Evolutionary conservation across 2,797 vertebrate species (phyloP), one percentile per base, ranked within the genome.

Genomic region (Muscicapa striata): DNA sequence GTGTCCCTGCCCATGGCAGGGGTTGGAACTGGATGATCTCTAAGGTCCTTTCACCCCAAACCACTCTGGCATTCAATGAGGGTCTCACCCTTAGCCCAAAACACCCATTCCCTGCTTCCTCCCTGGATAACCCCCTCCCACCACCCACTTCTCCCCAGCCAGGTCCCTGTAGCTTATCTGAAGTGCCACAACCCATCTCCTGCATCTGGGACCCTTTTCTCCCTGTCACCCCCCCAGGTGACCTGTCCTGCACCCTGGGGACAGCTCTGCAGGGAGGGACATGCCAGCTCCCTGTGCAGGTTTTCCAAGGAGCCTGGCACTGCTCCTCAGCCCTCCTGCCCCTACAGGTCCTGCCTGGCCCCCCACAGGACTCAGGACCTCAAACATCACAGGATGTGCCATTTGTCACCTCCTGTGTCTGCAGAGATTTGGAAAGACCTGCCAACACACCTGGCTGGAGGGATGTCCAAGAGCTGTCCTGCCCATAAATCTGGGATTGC

Each of bases 281-380:
- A 0, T 55, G 40, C 32, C 59, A 61, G 15, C 32, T 30, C 55
- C 40, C 66, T 17, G 36, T 17, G 43, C 57, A 36, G 5, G 0
- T 26, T 13, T 61, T 41, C 62, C 40, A 19, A 61, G 58, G 57
- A 80, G 61, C 30, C 67, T 51, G 75, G 41, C 51, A 38, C 59
- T 20, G 12, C 36, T 30, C 17, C 7, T 12, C 30, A 61, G 11
- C 36, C 36, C 40, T 87, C 16, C 55, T 54, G 22, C 27, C 43
- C 43, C 74, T 26, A 3, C 24, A 49, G 10, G 13, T 41, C 61
- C 68, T 75, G 16, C 70, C 66, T 70, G 68, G 43, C 32, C 40
- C 64, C 73, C 43, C 29, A 23, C 57, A 46, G 84, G 64, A 80
- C 27, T 19, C 59, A 69, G 52, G 59, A 66, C 26, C 64, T 74